Evolutionary conservation across 2,888 invertebrate genomes (phyloP), one percentile per base, ranked within the genome.

Genomic region (Hemistola chrysoprasaria): DNA sequence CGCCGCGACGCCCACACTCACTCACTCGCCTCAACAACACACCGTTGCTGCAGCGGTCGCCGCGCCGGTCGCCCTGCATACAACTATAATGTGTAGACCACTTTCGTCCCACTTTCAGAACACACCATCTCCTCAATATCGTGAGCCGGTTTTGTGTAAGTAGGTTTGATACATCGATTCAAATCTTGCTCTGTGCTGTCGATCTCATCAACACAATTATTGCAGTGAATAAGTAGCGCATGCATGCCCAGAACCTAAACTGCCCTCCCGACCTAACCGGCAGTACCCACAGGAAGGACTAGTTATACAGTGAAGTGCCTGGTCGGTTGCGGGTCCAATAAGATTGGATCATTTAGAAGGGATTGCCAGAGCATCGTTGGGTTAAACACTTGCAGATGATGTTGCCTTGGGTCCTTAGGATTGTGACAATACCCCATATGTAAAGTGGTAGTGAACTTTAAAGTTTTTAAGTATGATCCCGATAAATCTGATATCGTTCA

Each of bases 11-110:
- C 79, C 79, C 74, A 77, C 80, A 67, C 65, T 64, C 71, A 72
- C 70, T 72, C 83, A 81, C n/a, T n/a, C n/a, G n/a, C n/a, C n/a
- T 80, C 81, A 82, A 82, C 42, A 33, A 16, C 44, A 79, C 82
- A 80, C 79, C 79, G 82, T 74, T 75, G 83, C 77, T 79, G 81
- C 80, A 80, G 80, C 79, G 75, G 77, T 67, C 68, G 76, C 69
- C 70, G 80, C 74, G 71, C 76, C 77, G 78, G 80, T 79, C 77
- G 73, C 67, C 69, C 65, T 2, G 16, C 68, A 69, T 72, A 63
- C 71, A n/a, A n/a, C n/a, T n/a, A n/a, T n/a, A n/a, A n/a, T 64
- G 63, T 62, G 64, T 67, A 66, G 59, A 65, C 69, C 71, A 71
- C 81, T 78, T 75, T 78, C 75, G 78, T 71, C 69, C 76, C 61